A percentile compares a stretch with the other conserved stretches of the same genome.
Evolutionary conservation across 2,888 invertebrate genomes (phyloP).

Genomic region (Nomada fucata): DNA sequence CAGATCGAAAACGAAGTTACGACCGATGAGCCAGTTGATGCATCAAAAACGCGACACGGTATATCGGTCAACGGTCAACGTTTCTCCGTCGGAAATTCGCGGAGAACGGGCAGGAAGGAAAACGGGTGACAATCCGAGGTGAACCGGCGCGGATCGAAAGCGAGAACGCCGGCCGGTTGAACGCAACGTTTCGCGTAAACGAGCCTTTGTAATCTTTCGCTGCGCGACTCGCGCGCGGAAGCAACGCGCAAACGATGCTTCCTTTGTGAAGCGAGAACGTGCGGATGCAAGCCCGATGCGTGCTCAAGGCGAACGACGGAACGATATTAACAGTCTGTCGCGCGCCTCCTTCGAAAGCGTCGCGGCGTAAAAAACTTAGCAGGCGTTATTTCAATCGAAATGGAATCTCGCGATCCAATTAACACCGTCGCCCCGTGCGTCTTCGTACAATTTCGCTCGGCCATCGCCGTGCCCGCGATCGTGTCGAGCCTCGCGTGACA

Average conservation of each 20-base stretch:
- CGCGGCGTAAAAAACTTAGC: background rate
- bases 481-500: constrained; percentile 8
- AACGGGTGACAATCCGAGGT: constrained; percentile 40
- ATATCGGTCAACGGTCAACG: constrained; percentile 31
- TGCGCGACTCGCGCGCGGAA: constrained; percentile 62
- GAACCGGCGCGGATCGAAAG: constrained; percentile 26
- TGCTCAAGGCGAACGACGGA: background rate
- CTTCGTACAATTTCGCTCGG: too few relatives aligned
- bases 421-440: too few relatives aligned
- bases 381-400: too few relatives aligned
- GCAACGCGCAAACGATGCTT: constrained; percentile 61
- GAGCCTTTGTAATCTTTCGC: constrained; percentile 61
- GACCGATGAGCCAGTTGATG: too few relatives aligned
- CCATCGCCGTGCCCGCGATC: background rate
- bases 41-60: background rate
- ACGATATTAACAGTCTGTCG: too few relatives aligned
- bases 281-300: background rate
- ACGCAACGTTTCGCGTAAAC: constrained; percentile 67
- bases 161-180: constrained; percentile 25
- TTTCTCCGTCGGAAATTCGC: constrained; percentile 36
- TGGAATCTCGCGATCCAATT: too few relatives aligned
- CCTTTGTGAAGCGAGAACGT: constrained; percentile 38
- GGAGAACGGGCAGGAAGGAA: constrained; percentile 52
- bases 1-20: too few relatives aligned
- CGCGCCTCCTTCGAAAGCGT: too few relatives aligned